These are phyloP conservation scores for Chondrilla cf. caribensis DNA, from an alignment of 37 sponge, comb jelly and placozoan species.

Conservation along the genomic window DNA sequence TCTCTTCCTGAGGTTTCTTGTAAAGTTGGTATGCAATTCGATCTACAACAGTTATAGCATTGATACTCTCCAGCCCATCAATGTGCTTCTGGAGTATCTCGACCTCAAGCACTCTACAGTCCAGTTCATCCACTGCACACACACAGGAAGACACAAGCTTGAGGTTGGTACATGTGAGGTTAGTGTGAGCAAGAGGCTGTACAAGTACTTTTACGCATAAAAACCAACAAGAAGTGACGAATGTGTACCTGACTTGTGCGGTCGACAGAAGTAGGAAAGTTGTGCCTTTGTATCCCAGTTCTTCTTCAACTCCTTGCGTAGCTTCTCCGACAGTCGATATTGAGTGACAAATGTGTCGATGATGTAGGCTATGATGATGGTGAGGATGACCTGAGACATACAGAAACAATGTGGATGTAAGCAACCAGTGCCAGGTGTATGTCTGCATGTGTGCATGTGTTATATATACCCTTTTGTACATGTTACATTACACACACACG, in stretches of 20 bases:
- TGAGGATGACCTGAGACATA: conserved; percentile 36
- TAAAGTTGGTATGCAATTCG: not conserved
- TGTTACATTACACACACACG: no score
- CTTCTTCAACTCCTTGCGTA: conserved; percentile 3
- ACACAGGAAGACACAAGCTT: conserved; percentile 3
- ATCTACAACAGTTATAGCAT: not conserved
- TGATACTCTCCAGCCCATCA: conserved; percentile 9
- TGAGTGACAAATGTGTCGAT: conserved; percentile 70
- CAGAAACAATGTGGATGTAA: no score
- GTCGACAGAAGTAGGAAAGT: not conserved
- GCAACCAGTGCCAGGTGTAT: no score
- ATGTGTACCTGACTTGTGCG: not conserved
- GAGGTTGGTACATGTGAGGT: no score
- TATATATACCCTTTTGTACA: no score
- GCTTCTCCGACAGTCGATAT: not conserved
- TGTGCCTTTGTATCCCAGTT: not conserved
- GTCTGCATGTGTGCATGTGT: no score
- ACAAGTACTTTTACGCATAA: conserved; percentile 3
- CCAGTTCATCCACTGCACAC: no score
- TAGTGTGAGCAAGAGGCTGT: not conserved
- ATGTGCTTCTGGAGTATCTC: not conserved
- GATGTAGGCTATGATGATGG: conserved; percentile 68
- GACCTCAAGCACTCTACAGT: no score
- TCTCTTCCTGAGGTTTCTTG: conserved; percentile 1
- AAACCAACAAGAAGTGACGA: not conserved